These are phyloP conservation scores for Xiphias gladius DNA, from an alignment of 2,113 vertebrate species.

Conservation along the genomic window DNA sequence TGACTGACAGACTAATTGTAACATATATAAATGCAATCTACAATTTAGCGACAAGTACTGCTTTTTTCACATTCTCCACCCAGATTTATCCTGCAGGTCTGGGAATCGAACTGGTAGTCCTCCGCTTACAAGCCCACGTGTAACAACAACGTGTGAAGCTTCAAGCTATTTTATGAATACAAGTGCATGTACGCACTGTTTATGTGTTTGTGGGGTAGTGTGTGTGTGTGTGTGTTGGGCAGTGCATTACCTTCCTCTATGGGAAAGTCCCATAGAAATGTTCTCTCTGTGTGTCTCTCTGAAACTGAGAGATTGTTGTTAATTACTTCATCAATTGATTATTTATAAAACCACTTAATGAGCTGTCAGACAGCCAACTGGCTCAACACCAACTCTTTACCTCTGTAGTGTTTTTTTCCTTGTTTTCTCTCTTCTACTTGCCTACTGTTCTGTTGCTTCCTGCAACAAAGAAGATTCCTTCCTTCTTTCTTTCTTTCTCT, in stretches of 20 bases:
- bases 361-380: constrained; percentile 78
- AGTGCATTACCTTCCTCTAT: not conserved
- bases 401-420: not conserved
- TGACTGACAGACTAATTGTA: not conserved
- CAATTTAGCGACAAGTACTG: too few species aligned
- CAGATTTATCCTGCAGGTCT: not conserved
- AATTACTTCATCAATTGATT: constrained; percentile 83
- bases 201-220: not conserved
- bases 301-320: constrained; percentile 77
- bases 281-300: constrained; percentile 38
- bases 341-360: constrained; percentile 82
- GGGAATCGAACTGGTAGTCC: not conserved
- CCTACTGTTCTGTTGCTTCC: constrained; percentile 14
- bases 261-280: not conserved
- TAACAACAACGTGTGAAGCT: too few species aligned
- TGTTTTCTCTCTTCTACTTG: constrained; percentile 13
- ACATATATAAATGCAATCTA: not conserved
- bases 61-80: too few species aligned
- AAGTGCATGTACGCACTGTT: constrained; percentile 3
- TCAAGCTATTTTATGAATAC: not conserved
- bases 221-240: not conserved
- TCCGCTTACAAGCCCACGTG: not conserved
- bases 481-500: constrained; percentile 8
- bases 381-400: constrained; percentile 65
- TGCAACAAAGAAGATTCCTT: not conserved